Percentiles rank a stretch among this genome's conserved stretches.
Evolutionary conservation across 2,888 invertebrate species (phyloP).

Genomic region (Drosophila kambysellisi): DNA sequence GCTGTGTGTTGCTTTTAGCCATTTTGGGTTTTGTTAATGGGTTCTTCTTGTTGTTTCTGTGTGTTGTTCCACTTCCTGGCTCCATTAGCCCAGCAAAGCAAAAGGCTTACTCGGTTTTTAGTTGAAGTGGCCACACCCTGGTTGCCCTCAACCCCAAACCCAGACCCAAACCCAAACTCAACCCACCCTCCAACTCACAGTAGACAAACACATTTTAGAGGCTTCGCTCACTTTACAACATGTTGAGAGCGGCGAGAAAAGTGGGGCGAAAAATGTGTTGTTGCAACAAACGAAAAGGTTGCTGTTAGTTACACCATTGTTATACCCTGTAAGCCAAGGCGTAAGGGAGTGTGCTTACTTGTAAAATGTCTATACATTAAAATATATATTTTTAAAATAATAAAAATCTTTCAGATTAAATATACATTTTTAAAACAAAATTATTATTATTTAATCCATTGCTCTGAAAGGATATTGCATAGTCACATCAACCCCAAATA

Average conservation of each 20-base stretch:
- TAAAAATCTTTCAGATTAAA: not conserved
- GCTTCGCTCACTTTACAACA: conserved; percentile 60
- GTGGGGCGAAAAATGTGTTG: conserved; percentile 44
- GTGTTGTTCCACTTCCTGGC: conserved; percentile 60
- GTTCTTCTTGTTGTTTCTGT: conserved; percentile 42
- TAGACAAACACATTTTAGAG: conserved; percentile 69
- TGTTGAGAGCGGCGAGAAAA: conserved; percentile 22
- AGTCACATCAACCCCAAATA: not conserved
- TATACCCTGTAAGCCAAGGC: conserved; percentile 18
- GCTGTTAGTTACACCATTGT: conserved; percentile 51
- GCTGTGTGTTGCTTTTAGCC: conserved; percentile 46
- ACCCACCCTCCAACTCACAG: conserved; percentile 12
- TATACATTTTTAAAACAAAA: not conserved
- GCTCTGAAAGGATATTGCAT: conserved; percentile 21
- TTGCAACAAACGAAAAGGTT: conserved; percentile 64
- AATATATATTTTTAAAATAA: not conserved
- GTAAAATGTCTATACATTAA: not conserved
- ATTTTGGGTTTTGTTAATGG: conserved; percentile 65
- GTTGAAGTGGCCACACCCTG: conserved; percentile 74
- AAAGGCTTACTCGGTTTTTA: conserved; percentile 69
- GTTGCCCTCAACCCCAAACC: conserved; percentile 12
- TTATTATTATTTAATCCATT: not conserved
- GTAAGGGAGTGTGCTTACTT: too few relatives aligned
- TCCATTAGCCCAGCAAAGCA: conserved; percentile 63
- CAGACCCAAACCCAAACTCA: not conserved